A percentile compares a stretch with the other conserved stretches of the same genome.
Conservation (phyloP, 2,797 vertebrate species). For the Anisognathus igniventris region DNA sequence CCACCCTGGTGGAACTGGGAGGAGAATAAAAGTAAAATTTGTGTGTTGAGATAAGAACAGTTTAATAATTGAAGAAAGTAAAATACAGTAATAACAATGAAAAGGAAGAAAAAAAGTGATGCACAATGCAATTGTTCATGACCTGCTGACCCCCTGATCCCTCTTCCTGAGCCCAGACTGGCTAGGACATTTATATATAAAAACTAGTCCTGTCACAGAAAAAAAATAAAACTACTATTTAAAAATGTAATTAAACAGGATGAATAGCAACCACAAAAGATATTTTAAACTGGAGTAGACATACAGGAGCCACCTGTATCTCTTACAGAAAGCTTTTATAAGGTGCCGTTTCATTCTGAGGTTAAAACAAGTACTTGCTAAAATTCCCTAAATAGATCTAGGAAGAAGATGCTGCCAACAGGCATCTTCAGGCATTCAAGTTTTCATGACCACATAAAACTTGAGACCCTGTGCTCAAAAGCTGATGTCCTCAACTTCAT, state of each 20-base stretch:
- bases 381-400: not conserved
- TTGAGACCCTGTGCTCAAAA: not conserved
- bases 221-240: not conserved
- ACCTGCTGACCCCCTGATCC: rapidly evolving
- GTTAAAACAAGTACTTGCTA: not conserved
- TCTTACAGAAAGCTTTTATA: not conserved
- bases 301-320: not conserved
- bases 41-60: not conserved
- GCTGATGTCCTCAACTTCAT: not conserved
- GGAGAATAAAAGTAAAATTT: not conserved
- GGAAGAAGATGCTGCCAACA: not conserved
- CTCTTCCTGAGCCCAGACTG: not conserved
- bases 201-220: not conserved
- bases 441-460: not conserved
- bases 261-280: not conserved
- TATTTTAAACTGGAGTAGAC: not conserved
- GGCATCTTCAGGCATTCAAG: not conserved
- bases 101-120: not conserved
- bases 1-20: not conserved
- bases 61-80: not conserved
- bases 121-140: not conserved
- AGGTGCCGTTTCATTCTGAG: not conserved
- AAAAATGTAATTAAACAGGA: not conserved
- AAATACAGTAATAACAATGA: not conserved
- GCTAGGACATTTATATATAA: not conserved